phyloP scores from a whole-genome alignment of 1,140 invertebrate species.

The Papilio glaucus region DNA sequence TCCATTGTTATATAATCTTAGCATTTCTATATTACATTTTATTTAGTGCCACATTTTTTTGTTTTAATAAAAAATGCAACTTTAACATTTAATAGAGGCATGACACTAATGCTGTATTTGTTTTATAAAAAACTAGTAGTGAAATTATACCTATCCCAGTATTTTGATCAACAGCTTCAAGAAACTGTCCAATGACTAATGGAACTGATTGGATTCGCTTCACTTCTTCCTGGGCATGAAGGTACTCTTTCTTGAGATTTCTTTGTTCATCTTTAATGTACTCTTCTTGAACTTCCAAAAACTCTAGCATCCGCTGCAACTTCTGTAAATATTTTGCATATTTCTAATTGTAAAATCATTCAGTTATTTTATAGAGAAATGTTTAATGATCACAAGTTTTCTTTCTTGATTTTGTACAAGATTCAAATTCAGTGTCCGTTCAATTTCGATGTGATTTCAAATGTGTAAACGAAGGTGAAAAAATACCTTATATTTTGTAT shows the following conservation, averaged over 20 bases:
- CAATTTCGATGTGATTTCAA: background rate
- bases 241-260: slow-evolving; percentile 98
- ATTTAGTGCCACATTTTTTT: no score
- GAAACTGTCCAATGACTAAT: slow-evolving; percentile 98
- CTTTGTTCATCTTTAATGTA: slow-evolving; percentile 99
- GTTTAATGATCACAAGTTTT: background rate
- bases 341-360: no score
- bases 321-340: slow-evolving; percentile 86
- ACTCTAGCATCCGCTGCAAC: slow-evolving; percentile 97
- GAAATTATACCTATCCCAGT: slow-evolving; percentile 91
- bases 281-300: slow-evolving; percentile 98
- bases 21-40: no score
- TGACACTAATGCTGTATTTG: no score
- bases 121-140: background rate
- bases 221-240: slow-evolving; percentile 98
- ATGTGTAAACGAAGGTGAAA: background rate
- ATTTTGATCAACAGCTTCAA: slow-evolving; percentile 99
- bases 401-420: background rate
- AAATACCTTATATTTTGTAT: slow-evolving; percentile 95
- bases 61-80: no score
- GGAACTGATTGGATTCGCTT: slow-evolving; percentile 99
- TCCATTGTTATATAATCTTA: no score
- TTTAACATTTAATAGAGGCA: no score
- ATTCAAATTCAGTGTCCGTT: no score
- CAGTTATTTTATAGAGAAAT: no score